Evolutionary conservation across 2,113 vertebrate genomes (phyloP).

Genomic region (Amia ocellicauda): DNA sequence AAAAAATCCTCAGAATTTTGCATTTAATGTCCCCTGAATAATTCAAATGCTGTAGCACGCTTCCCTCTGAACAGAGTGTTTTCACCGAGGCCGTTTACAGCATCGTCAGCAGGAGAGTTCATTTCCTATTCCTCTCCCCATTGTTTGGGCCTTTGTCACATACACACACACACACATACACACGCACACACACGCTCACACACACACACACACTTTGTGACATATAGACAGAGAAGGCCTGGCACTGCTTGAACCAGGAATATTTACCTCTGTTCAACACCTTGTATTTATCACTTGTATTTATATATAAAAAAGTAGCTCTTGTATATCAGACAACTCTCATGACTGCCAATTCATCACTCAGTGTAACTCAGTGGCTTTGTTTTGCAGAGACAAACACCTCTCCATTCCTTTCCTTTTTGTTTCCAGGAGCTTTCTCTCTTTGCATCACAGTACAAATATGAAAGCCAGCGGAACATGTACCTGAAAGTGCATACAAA

Average conservation of each 20-base stretch:
- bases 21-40: constrained; percentile 18
- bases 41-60: constrained; percentile 5
- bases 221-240: neutral
- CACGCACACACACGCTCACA: neutral
- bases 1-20: neutral
- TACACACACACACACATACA: neutral
- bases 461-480: too few relatives aligned
- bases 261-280: too few relatives aligned
- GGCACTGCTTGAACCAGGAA: neutral
- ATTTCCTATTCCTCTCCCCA: constrained; percentile 5
- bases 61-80: neutral
- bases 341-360: too few relatives aligned
- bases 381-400: too few relatives aligned
- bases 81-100: constrained; percentile 7
- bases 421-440: too few relatives aligned
- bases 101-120: constrained; percentile 8
- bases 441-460: too few relatives aligned
- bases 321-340: too few relatives aligned
- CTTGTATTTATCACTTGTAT: too few relatives aligned
- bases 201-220: neutral
- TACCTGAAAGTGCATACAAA: too few relatives aligned
- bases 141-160: neutral
- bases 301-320: too few relatives aligned
- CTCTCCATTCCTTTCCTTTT: too few relatives aligned
- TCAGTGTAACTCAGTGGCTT: too few relatives aligned